phyloP scores from a whole-genome alignment of 1,140 invertebrate genomes.

The Halictus rubicundus region DNA sequence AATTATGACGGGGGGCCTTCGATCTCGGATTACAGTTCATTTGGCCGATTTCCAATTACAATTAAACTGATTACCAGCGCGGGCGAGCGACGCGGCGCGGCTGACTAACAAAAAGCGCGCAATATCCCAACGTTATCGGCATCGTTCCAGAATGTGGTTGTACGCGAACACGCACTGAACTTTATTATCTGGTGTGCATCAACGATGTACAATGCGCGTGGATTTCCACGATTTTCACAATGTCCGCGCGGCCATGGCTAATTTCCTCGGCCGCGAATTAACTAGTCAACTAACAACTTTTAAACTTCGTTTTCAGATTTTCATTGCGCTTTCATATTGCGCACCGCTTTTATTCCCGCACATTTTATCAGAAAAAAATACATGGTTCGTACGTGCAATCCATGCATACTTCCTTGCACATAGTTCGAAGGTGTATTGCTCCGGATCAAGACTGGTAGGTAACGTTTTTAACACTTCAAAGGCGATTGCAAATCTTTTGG shows the following conservation, averaged over 20 bases:
- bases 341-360: too few species aligned
- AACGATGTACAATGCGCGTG: constrained; percentile 33
- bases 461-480: too few species aligned
- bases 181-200: constrained; percentile 55
- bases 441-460: too few species aligned
- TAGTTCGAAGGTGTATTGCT: too few species aligned
- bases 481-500: too few species aligned
- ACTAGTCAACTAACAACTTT: neutral
- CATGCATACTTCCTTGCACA: too few species aligned
- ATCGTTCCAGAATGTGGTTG: constrained; percentile 42
- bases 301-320: neutral
- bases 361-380: too few species aligned
- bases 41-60: constrained; percentile 70
- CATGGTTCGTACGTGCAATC: too few species aligned
- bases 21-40: constrained; percentile 67
- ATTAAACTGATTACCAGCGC: constrained; percentile 64
- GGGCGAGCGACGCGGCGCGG: neutral
- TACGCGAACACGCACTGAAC: constrained; percentile 54
- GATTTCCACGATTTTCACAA: constrained; percentile 55
- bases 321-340: too few species aligned
- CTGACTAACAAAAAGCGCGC: constrained; percentile 52
- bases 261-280: constrained; percentile 44
- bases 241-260: constrained; percentile 26
- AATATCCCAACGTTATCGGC: constrained; percentile 41
- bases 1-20: constrained; percentile 60